Percentiles rank a stretch among this genome's conserved stretches.
Evolutionary conservation across 2,888 invertebrate species (phyloP).

Genomic region (Papilio protenor): DNA sequence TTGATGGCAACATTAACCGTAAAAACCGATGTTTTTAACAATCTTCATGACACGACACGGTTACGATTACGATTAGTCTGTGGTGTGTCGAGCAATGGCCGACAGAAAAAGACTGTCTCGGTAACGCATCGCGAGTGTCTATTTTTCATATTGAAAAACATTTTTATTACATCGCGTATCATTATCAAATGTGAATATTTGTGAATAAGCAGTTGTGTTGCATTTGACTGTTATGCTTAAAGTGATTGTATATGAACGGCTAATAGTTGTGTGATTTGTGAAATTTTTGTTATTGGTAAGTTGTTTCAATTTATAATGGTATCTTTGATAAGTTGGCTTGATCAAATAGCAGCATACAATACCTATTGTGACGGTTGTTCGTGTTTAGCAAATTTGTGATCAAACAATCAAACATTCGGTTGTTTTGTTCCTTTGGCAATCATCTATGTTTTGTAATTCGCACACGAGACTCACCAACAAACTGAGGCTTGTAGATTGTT

Average conservation of each 20-base stretch:
- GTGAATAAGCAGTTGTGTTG: conserved; percentile 55
- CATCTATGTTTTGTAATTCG: conserved; percentile 22
- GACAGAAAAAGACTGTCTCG: conserved; percentile 54
- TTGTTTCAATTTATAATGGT: conserved; percentile 49
- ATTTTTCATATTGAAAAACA: conserved; percentile 54
- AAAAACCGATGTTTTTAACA: conserved; percentile 9
- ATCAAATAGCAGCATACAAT: conserved; percentile 48
- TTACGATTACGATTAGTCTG: conserved; percentile 45
- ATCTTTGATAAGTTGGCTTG: conserved; percentile 44
- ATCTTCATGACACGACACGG: conserved; percentile 35
- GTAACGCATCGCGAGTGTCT: conserved; percentile 54
- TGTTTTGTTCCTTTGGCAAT: conserved; percentile 29
- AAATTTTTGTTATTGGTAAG: conserved; percentile 74
- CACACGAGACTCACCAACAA: conserved; percentile 27
- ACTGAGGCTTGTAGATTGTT: conserved; percentile 14
- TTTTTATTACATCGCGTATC: conserved; percentile 51
- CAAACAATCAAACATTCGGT: conserved; percentile 33
- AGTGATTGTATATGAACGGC: conserved; percentile 56
- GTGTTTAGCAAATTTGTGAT: conserved; percentile 42
- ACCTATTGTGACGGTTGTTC: conserved; percentile 46
- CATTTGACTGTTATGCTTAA: conserved; percentile 57
- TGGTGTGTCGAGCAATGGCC: conserved; percentile 58
- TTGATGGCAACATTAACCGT: conserved; percentile 21
- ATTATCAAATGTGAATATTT: conserved; percentile 51
- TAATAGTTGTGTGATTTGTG: conserved; percentile 59